Evolutionary conservation across 2,113 vertebrate species (phyloP), one percentile per base, ranked within the genome.

Genomic region (Gorsachius goisagi): DNA sequence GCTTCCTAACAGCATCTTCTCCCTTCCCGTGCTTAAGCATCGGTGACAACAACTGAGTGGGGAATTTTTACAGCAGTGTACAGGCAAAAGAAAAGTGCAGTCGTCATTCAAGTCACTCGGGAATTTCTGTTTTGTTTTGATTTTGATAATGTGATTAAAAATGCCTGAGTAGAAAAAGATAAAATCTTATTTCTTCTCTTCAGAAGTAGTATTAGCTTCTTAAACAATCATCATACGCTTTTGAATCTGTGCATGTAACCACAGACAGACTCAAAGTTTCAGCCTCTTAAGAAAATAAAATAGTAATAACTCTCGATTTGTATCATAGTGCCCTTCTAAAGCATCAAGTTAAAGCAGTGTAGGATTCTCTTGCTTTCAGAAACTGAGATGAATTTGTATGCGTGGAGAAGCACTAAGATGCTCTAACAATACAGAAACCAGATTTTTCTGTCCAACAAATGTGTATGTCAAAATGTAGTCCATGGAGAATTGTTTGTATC

Each of bases 51-150:
- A 56, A 12, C 53, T 12, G 50, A 55, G n/a, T 58, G 67, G 44
- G 60, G 87, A 49, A 26, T 55, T 84, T 59, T 83, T 86, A 62
- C 35, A 64, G 56, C 28, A n/a, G 19, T 7, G 11, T 60, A 52
- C n/a, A 58, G 53, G 49, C 56, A 60, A 55, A 78, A 85, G 23
- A 12, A 19, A 82, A 87, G 27, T 75, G 66, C 77, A 72, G 20
- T 56, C 0, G 0, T 63, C 4, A 1, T 62, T 37, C 8, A 11
- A 3, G 15, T 85, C 67, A 53, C 17, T 5, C 4, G 3, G 53
- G 37, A 79, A 59, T 71, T 84, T 28, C 0, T 7, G 39, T 85
- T 66, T 67, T 79, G 7, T 15, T 55, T 56, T 72, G 5, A 2
- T 89, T 89, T 84, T 66, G 33, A 53, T 52, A 52, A 12, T 39